These are phyloP conservation scores for Cassiopea xamachana DNA, from an alignment of 30 jellyfish, hydroid and myxozoan genomes.

Conservation along the genomic window DNA sequence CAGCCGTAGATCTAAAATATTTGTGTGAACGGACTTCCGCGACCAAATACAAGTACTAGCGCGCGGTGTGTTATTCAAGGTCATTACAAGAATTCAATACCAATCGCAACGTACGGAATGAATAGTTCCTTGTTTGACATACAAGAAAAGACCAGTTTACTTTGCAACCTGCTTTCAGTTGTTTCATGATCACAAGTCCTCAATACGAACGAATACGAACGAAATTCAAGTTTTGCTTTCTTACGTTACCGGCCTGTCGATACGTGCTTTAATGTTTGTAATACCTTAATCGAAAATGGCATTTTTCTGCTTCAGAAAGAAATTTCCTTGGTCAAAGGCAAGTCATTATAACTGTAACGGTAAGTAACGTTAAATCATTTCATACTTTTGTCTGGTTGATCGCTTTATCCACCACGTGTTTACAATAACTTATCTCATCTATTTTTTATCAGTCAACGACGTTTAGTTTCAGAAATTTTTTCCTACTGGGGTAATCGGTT, in stretches of 20 bases:
- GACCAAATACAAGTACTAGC: background rate
- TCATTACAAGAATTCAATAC: background rate
- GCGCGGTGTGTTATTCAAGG: background rate
- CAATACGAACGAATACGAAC: too few relatives aligned
- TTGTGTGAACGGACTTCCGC: background rate
- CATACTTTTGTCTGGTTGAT: background rate
- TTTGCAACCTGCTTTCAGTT: background rate
- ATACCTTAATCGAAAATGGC: conserved; percentile 29
- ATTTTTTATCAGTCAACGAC: too few relatives aligned
- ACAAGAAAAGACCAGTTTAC: background rate
- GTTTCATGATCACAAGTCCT: background rate
- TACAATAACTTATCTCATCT: too few relatives aligned
- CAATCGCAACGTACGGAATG: background rate
- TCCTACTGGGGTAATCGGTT: too few relatives aligned
- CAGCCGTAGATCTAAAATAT: background rate
- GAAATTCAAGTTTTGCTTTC: too few relatives aligned
- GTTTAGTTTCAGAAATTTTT: too few relatives aligned
- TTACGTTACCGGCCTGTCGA: too few relatives aligned
- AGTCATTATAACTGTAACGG: conserved; percentile 61
- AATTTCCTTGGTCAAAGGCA: conserved; percentile 69
- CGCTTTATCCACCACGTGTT: too few relatives aligned
- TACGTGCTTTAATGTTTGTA: background rate
- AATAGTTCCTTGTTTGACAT: background rate
- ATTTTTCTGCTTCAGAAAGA: conserved; percentile 67
- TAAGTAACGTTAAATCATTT: background rate